Percentiles rank a stretch among this genome's conserved stretches.
Evolutionary conservation across 2,797 vertebrate species (phyloP).

Genomic region (Molossus alvarezi): DNA sequence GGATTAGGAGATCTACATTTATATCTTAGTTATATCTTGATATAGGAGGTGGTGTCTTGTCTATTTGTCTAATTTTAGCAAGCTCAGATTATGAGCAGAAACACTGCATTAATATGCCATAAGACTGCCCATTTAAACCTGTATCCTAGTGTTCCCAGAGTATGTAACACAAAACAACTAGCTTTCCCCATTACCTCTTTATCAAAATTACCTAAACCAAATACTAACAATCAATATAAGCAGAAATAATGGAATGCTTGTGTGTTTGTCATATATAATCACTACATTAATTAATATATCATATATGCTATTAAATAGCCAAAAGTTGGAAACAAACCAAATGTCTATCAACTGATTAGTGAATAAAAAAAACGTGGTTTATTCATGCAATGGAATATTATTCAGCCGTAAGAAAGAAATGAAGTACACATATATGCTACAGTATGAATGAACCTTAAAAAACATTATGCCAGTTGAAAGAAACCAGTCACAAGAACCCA

Average conservation of each 20-base stretch:
- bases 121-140: not conserved
- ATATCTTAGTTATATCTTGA: not conserved
- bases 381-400: not conserved
- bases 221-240: not conserved
- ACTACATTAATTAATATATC: not conserved
- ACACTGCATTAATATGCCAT: not conserved
- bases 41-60: not conserved
- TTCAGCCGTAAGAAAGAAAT: not conserved
- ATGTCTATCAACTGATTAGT: not conserved
- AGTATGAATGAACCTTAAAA: not conserved
- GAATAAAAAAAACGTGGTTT: not conserved
- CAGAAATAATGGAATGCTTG: not conserved
- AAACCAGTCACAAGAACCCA: not conserved
- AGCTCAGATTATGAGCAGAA: not conserved
- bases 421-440: not conserved
- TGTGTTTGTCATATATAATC: not conserved
- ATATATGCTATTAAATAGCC: not conserved
- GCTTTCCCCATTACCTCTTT: not conserved
- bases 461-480: slow-evolving; percentile 1
- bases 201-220: not conserved
- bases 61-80: not conserved
- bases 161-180: not conserved
- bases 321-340: not conserved
- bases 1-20: not conserved
- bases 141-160: not conserved